phyloP scores from a whole-genome alignment of 2,797 vertebrate genomes.

The Semotilus atromaculatus region DNA sequence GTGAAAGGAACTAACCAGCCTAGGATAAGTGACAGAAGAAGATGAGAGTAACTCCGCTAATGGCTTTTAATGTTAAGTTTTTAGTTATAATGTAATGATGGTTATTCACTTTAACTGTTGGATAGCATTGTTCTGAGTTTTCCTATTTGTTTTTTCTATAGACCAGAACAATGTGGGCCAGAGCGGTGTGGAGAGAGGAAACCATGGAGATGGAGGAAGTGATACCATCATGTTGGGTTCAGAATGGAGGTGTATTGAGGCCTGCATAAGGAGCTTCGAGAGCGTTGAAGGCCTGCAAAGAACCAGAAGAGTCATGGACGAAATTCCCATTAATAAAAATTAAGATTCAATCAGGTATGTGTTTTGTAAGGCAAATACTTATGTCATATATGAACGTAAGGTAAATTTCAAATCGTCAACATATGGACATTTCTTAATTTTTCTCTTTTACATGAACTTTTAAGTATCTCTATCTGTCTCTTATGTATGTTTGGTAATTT shows the following conservation, averaged over 20 bases:
- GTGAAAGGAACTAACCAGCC: too few species aligned
- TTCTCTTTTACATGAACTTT: too few species aligned
- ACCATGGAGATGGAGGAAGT: background rate
- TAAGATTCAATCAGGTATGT: background rate
- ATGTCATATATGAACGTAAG: too few species aligned
- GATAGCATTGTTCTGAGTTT: background rate
- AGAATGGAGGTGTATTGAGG: slow-evolving; percentile 9
- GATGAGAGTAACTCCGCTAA: too few species aligned
- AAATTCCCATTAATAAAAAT: slow-evolving; percentile 11
- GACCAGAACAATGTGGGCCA: slow-evolving; percentile 2
- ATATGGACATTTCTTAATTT: too few species aligned
- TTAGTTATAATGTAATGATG: background rate
- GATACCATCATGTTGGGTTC: slow-evolving; percentile 24
- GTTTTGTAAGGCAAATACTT: too few species aligned
- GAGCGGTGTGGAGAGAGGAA: slow-evolving; percentile 16
- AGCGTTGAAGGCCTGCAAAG: slow-evolving; percentile 20
- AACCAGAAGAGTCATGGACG: slow-evolving; percentile 10
- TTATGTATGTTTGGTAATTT: too few species aligned
- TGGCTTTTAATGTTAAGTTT: too few species aligned
- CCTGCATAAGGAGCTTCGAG: background rate
- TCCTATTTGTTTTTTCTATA: background rate
- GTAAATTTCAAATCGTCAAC: too few species aligned
- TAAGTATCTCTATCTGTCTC: too few species aligned
- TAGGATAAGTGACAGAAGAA: too few species aligned
- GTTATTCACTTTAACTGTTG: background rate